Evolutionary conservation across 2,113 vertebrate genomes (phyloP).

Genomic region (Nothobranchius kuhntae): DNA sequence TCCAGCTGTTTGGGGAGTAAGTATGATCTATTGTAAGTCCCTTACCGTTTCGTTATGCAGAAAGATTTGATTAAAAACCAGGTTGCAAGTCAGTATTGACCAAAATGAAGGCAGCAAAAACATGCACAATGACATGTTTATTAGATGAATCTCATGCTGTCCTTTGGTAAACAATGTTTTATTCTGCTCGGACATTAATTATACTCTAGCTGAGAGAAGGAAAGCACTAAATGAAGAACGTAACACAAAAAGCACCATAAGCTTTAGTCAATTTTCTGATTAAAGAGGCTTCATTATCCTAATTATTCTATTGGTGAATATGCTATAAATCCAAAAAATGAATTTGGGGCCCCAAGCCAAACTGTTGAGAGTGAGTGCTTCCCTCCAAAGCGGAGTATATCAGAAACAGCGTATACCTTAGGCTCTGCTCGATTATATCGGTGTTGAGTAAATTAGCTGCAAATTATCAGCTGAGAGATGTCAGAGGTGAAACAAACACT

Average conservation of each 20-base stretch:
- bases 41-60: not conserved
- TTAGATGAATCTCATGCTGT: conserved; percentile 9
- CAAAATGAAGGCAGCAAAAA: not conserved
- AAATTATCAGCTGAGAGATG: not conserved
- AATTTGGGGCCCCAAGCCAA: not conserved
- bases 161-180: conserved; percentile 1
- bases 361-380: not conserved
- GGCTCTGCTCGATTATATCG: conserved; percentile 3
- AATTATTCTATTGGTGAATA: conserved; percentile 49
- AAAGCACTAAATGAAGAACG: conserved; percentile 6
- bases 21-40: not conserved
- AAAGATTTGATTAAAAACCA: not conserved
- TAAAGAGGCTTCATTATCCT: conserved; percentile 36
- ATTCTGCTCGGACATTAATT: conserved; percentile 33
- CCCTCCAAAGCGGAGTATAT: conserved; percentile 10
- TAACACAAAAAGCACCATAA: conserved; percentile 37
- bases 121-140: not conserved
- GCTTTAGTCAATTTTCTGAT: conserved; percentile 46
- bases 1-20: not conserved
- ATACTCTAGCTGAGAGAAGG: conserved; percentile 16
- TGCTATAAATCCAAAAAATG: conserved; percentile 29
- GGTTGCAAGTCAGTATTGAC: conserved; percentile 2
- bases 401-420: conserved; percentile 2
- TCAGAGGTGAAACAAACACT: not conserved
- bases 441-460: conserved; percentile 8